Evolutionary conservation across 2,113 vertebrate genomes (phyloP).

Genomic region (Apistogramma diplotaenia): DNA sequence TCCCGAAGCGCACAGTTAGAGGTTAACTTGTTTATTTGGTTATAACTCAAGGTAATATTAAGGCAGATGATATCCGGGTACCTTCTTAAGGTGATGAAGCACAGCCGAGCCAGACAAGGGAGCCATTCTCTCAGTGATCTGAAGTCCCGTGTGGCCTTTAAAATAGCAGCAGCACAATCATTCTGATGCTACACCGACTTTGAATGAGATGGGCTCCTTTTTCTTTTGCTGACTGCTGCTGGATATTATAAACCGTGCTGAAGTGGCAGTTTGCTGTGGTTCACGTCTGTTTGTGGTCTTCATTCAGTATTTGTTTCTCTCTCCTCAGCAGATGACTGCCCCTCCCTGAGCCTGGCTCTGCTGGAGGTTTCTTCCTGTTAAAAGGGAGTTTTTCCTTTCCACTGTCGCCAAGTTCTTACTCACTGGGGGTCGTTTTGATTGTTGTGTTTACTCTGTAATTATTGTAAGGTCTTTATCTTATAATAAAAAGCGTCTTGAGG

Average conservation of each 20-base stretch:
- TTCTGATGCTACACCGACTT: background rate
- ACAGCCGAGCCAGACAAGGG: background rate
- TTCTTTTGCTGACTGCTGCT: background rate
- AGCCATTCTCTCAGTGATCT: background rate
- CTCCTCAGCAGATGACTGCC: too few relatives aligned
- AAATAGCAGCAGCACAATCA: background rate
- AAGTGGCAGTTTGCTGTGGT: background rate
- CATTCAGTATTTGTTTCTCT: background rate
- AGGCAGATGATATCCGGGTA: background rate
- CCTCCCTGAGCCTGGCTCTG: too few relatives aligned
- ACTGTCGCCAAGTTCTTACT: too few relatives aligned
- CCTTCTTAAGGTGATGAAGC: background rate
- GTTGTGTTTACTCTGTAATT: too few relatives aligned
- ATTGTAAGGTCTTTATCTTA: too few relatives aligned
- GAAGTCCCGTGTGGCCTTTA: background rate
- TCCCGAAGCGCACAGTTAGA: background rate
- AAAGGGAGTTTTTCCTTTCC: too few relatives aligned
- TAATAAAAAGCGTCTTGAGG: too few relatives aligned
- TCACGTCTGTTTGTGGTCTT: background rate
- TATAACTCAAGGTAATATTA: background rate
- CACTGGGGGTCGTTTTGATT: too few relatives aligned
- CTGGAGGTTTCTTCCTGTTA: too few relatives aligned
- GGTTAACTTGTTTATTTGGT: background rate
- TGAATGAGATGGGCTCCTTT: background rate
- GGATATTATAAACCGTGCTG: background rate